Percentiles rank a stretch among this genome's conserved stretches.
These are phyloP conservation scores for Platichthys stellatus DNA, from an alignment of 2,113 vertebrate species.

Conservation along the genomic window DNA sequence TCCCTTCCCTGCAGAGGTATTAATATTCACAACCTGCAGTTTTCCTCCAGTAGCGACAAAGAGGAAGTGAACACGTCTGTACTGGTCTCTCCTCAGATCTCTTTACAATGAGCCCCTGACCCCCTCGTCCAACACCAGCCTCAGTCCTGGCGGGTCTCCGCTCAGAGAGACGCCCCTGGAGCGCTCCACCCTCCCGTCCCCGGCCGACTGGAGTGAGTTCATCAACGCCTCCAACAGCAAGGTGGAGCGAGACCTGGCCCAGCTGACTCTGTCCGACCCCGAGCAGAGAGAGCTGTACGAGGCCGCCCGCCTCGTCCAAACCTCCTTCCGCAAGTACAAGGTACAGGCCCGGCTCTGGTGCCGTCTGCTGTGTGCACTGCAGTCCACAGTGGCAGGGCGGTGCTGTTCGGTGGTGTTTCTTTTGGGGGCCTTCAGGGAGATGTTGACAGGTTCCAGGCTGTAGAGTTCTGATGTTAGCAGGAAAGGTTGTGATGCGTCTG, in stretches of 20 bases:
- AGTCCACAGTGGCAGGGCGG: constrained; percentile 29
- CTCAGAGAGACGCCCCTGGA: constrained; percentile 88
- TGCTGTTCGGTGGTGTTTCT: constrained; percentile 31
- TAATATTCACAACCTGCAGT: not conserved
- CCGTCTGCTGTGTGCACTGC: constrained; percentile 43
- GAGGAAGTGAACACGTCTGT: not conserved
- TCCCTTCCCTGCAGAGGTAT: not conserved
- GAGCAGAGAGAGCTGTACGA: constrained; percentile 98
- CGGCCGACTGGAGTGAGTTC: constrained; percentile 97
- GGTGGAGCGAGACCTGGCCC: constrained; percentile 96
- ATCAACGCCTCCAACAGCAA: constrained; percentile 95
- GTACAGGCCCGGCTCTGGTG: constrained; percentile 80
- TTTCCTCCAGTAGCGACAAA: not conserved
- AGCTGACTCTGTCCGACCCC: constrained; percentile 96
- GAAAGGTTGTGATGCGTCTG: constrained; percentile 17
- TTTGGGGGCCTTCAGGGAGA: constrained; percentile 15
- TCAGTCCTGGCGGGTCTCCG: constrained; percentile 91
- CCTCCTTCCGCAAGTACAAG: constrained; percentile 99
- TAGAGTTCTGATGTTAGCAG: constrained; percentile 17
- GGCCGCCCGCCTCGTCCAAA: constrained; percentile 97
- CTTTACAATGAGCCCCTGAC: constrained; percentile 92
- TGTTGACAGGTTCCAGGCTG: constrained; percentile 4
- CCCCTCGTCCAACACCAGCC: constrained; percentile 92
- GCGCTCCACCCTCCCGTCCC: constrained; percentile 90
- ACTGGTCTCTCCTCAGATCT: constrained; percentile 80